Evolutionary conservation across 2,888 invertebrate genomes (phyloP).

Genomic region (Miltochrista miniata): DNA sequence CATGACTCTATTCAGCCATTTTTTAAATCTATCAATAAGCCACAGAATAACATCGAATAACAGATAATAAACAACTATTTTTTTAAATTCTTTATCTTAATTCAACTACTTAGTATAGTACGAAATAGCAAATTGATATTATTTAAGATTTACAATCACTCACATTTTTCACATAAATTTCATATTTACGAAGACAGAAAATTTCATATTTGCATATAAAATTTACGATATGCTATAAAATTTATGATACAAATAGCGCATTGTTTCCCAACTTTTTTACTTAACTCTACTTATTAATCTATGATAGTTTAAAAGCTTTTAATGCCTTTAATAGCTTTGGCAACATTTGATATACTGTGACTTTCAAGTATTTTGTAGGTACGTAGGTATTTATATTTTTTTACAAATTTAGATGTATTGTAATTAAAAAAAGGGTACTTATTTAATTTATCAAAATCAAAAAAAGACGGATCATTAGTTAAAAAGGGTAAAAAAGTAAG

Average conservation of each 20-base stretch:
- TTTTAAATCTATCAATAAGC: no score
- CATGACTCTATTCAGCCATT: no score
- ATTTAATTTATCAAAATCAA: no score
- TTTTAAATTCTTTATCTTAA: slow-evolving; percentile 21
- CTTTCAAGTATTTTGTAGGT: slow-evolving; percentile 2
- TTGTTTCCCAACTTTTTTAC: slow-evolving; percentile 76
- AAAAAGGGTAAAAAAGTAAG: no score
- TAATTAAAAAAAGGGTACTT: no score
- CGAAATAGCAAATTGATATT: slow-evolving; percentile 20
- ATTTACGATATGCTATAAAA: slow-evolving; percentile 67
- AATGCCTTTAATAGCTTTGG: slow-evolving; percentile 37
- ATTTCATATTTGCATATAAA: slow-evolving; percentile 31
- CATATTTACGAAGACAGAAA: slow-evolving; percentile 23
- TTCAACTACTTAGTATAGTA: slow-evolving; percentile 4
- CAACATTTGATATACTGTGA: slow-evolving; percentile 36
- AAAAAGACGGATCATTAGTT: no score
- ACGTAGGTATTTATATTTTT: neutral
- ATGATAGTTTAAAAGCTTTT: slow-evolving; percentile 28
- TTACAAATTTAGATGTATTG: neutral
- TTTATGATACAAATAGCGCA: slow-evolving; percentile 76
- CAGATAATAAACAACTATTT: slow-evolving; percentile 25
- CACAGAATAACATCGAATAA: slow-evolving; percentile 15
- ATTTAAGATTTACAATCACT: slow-evolving; percentile 11
- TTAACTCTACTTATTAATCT: slow-evolving; percentile 34
- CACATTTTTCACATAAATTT: slow-evolving; percentile 27